A percentile compares a stretch with the other conserved stretches of the same genome.
phyloP scores from a whole-genome alignment of 2,113 vertebrate species.

The Microcebus griseorufus region DNA sequence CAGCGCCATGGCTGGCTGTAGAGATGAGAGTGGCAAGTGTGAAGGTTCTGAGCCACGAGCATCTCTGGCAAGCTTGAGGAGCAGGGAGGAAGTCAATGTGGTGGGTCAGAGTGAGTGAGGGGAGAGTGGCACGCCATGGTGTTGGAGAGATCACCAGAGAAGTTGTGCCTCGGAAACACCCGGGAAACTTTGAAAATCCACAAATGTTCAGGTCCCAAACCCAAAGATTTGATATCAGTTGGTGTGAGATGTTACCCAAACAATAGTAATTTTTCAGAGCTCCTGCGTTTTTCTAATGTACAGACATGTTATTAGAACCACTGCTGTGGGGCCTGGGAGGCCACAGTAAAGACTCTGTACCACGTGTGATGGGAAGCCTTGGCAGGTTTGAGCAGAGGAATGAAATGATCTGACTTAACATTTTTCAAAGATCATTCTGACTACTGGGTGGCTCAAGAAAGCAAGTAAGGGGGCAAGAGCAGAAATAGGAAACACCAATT shows the following conservation, averaged over 20 bases:
- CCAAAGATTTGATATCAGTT: not conserved
- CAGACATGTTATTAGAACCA: not conserved
- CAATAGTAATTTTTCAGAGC: not conserved
- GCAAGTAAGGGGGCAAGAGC: not conserved
- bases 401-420: not conserved
- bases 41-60: not conserved
- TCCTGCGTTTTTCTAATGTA: not conserved
- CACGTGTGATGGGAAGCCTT: not conserved
- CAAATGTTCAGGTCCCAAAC: not conserved
- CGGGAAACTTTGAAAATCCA: not conserved
- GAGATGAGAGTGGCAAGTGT: not conserved
- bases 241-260: not conserved
- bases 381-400: not conserved
- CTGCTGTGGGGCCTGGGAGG: not conserved
- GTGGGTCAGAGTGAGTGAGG: accelerated
- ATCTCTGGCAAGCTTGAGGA: not conserved
- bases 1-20: not conserved
- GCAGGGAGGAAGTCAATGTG: not conserved
- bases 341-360: not conserved
- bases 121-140: accelerated
- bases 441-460: not conserved
- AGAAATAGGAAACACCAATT: not conserved
- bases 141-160: not conserved
- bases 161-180: not conserved
- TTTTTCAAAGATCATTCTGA: not conserved